phyloP scores from a whole-genome alignment of 2,888 invertebrate species.

The Toxonevra muliebris region DNA sequence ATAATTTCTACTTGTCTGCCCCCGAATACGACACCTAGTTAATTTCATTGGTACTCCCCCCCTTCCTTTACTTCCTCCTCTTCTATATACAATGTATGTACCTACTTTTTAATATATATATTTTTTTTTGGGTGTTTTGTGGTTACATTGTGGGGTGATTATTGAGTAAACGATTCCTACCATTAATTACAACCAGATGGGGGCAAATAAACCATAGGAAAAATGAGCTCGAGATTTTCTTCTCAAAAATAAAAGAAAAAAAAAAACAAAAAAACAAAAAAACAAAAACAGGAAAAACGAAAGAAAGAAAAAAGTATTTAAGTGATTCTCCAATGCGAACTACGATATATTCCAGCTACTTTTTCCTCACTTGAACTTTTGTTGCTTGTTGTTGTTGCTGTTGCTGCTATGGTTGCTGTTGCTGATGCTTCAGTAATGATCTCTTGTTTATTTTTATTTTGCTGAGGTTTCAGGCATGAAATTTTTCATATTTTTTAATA shows the following conservation, averaged over 20 bases:
- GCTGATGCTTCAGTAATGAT: slow-evolving; percentile 18
- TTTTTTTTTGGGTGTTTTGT: too few relatives aligned
- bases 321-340: slow-evolving; percentile 11
- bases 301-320: slow-evolving; percentile 8
- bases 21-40: too few relatives aligned
- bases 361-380: too few relatives aligned
- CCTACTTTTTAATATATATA: too few relatives aligned
- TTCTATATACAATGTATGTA: too few relatives aligned
- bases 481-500: slow-evolving; percentile 27
- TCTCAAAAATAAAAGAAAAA: neutral
- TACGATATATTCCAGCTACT: neutral
- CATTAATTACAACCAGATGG: slow-evolving; percentile 58
- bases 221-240: neutral
- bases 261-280: neutral
- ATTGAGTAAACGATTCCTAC: slow-evolving; percentile 53
- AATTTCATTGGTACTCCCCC: too few relatives aligned
- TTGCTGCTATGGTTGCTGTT: neutral
- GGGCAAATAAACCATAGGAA: slow-evolving; percentile 12
- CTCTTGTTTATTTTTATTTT: slow-evolving; percentile 23
- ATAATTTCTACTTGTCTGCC: too few relatives aligned
- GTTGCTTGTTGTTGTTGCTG: neutral
- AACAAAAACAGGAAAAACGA: too few relatives aligned
- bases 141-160: slow-evolving; percentile 44
- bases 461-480: neutral
- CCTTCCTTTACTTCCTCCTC: too few relatives aligned